Conservation (phyloP, 2,113 vertebrate species). For the Turnix velox region DNA sequence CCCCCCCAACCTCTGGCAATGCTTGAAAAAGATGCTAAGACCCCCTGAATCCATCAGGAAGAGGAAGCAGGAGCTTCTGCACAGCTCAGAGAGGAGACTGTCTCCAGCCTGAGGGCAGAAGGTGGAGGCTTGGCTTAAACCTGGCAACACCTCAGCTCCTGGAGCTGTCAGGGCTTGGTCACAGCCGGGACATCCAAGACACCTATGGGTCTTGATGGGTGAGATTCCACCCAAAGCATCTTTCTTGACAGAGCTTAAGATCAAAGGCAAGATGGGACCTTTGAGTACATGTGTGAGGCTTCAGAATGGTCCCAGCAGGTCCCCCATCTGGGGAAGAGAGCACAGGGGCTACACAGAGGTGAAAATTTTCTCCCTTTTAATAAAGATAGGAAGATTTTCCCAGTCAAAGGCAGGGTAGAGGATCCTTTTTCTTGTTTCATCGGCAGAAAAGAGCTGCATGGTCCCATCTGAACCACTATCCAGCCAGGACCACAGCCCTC, state of each 20-base stretch:
- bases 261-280: background rate
- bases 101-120: background rate
- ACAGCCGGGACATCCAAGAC: background rate
- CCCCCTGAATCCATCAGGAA: background rate
- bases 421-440: background rate
- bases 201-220: background rate
- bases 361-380: background rate
- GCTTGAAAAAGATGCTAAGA: fast-evolving
- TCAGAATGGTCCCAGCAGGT: background rate
- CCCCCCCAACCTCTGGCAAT: background rate
- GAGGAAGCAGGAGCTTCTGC: background rate
- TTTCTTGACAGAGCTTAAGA: background rate
- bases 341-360: fast-evolving
- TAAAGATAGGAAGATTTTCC: background rate
- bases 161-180: conserved; percentile 10
- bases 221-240: conserved; percentile 32
- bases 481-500: no score
- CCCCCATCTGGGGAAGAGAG: fast-evolving
- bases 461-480: background rate
- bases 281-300: background rate
- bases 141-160: background rate
- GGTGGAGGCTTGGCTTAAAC: background rate
- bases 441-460: background rate
- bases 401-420: background rate
- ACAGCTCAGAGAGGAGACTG: background rate